Conservation (phyloP, 2,888 invertebrate species). For the Heterodera filipjevi region DNA sequence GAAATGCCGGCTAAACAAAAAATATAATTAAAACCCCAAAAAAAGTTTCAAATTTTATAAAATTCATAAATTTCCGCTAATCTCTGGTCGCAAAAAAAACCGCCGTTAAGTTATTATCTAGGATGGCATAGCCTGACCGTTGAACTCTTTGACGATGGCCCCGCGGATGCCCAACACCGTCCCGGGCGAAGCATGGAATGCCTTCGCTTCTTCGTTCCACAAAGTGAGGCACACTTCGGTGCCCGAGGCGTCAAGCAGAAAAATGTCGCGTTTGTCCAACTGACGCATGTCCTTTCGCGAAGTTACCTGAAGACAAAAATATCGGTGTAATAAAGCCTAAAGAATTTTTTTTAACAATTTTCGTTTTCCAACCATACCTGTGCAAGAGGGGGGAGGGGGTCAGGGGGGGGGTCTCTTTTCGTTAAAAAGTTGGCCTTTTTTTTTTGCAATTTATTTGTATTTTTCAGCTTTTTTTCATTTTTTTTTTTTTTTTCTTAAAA, state of each 20-base stretch:
- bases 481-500: no score
- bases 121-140: slow-evolving; percentile 69
- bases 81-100: no score
- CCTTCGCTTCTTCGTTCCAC: slow-evolving; percentile 86
- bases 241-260: slow-evolving; percentile 82
- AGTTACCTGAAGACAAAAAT: slow-evolving; percentile 32
- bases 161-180: slow-evolving; percentile 82
- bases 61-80: no score
- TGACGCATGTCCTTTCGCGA: slow-evolving; percentile 47
- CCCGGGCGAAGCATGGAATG: slow-evolving; percentile 72
- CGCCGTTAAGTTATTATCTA: background rate
- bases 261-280: slow-evolving; percentile 84
- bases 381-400: background rate
- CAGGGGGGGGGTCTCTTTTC: no score
- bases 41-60: no score
- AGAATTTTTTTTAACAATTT: background rate
- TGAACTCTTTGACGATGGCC: slow-evolving; percentile 83
- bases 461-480: no score
- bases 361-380: background rate
- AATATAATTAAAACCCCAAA: background rate
- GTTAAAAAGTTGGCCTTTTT: no score
- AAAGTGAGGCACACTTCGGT: slow-evolving; percentile 80
- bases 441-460: no score
- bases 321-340: background rate
- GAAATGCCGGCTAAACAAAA: slow-evolving; percentile 64